These are phyloP conservation scores for Spea multiplicata DNA, from an alignment of 2,113 vertebrate genomes.

Conservation along the genomic window DNA sequence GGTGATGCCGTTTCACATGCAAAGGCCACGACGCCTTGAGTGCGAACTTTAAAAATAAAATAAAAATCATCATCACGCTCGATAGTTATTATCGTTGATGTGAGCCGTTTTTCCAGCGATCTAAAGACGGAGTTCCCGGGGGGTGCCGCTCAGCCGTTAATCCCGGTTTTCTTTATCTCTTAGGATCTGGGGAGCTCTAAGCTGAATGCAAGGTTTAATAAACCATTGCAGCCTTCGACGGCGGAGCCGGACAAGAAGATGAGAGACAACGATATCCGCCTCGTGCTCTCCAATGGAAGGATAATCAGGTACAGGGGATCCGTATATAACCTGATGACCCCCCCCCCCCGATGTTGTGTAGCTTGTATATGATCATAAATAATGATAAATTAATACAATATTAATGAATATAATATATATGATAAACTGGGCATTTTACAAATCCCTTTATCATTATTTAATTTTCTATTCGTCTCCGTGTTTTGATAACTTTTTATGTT, in stretches of 20 bases:
- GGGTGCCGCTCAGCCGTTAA: slow-evolving; percentile 4
- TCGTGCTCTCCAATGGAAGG: slow-evolving; percentile 89
- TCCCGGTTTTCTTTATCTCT: slow-evolving; percentile 52
- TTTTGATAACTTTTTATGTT: no score
- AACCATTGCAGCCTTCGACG: slow-evolving; percentile 85
- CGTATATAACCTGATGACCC: no score
- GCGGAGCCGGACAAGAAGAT: slow-evolving; percentile 77
- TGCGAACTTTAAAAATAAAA: background rate
- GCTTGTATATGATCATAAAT: no score
- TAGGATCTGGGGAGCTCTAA: slow-evolving; percentile 80
- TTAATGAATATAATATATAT: no score
- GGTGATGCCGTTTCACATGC: background rate
- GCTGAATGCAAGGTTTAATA: slow-evolving; percentile 88
- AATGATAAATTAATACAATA: no score
- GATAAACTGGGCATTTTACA: no score
- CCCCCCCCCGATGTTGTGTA: no score
- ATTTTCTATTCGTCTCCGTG: no score
- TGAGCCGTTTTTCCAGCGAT: background rate
- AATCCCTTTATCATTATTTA: no score
- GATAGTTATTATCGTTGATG: background rate
- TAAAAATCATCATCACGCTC: background rate
- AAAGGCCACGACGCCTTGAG: background rate
- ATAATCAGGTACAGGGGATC: slow-evolving; percentile 80
- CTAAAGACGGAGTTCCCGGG: background rate
- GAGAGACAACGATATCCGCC: slow-evolving; percentile 82